These are phyloP conservation scores for Harpalus rubripes DNA, from an alignment of 2,888 invertebrate species.

Conservation along the genomic window DNA sequence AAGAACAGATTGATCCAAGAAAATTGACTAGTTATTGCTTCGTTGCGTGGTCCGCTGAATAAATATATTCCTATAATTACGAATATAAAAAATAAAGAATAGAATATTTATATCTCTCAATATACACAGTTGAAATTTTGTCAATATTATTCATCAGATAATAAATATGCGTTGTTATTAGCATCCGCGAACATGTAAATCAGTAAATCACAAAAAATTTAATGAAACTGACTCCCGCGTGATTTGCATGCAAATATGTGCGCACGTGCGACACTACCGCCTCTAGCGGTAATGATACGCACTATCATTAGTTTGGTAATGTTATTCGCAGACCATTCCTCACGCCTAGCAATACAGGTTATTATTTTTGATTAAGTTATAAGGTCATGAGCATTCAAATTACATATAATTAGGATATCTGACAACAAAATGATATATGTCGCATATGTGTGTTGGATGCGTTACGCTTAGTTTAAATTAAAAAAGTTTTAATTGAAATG, in stretches of 20 bases:
- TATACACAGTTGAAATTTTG: background rate
- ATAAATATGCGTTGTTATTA: slow-evolving; percentile 18
- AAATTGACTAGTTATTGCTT: too few relatives aligned
- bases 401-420: slow-evolving; percentile 62
- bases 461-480: background rate
- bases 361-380: slow-evolving; percentile 65
- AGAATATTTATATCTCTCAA: background rate
- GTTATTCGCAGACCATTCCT: background rate
- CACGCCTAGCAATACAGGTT: slow-evolving; percentile 54
- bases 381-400: slow-evolving; percentile 61
- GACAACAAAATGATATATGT: slow-evolving; percentile 54
- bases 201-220: slow-evolving; percentile 41
- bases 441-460: background rate
- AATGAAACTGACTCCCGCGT: slow-evolving; percentile 23
- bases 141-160: background rate
- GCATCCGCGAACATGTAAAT: slow-evolving; percentile 31
- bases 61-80: too few relatives aligned
- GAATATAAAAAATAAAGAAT: too few relatives aligned
- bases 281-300: slow-evolving; percentile 4
- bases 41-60: too few relatives aligned
- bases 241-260: slow-evolving; percentile 50
- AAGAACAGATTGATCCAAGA: too few relatives aligned
- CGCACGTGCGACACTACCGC: slow-evolving; percentile 21
- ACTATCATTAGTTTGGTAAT: slow-evolving; percentile 33
- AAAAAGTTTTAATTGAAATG: slow-evolving; percentile 3